Evolutionary conservation across 2,113 vertebrate genomes (phyloP).

Genomic region (Tor tambroides): DNA sequence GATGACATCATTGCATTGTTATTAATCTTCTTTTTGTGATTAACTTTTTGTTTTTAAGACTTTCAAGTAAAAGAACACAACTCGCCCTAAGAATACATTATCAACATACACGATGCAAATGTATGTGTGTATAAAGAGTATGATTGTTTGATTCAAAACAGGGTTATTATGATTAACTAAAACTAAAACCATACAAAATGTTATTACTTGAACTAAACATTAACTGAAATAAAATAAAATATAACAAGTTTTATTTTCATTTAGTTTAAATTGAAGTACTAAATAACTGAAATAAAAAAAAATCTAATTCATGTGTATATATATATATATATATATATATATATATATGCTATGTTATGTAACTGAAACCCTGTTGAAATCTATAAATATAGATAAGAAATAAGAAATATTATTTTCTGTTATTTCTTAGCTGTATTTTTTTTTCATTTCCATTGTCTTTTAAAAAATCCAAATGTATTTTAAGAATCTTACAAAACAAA

Average conservation of each 20-base stretch:
- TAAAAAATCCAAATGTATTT: too few relatives aligned
- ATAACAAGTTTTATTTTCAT: too few relatives aligned
- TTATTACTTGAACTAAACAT: neutral
- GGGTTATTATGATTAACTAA: neutral
- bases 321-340: too few relatives aligned
- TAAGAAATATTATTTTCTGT: too few relatives aligned
- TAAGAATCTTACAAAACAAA: too few relatives aligned
- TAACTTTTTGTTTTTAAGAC: neutral
- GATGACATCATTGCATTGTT: slow-evolving; percentile 1
- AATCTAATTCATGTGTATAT: too few relatives aligned
- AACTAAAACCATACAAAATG: neutral
- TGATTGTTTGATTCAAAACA: neutral
- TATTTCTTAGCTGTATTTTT: neutral
- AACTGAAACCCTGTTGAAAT: too few relatives aligned
- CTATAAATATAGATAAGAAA: too few relatives aligned
- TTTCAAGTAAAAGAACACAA: neutral
- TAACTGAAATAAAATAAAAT: neutral
- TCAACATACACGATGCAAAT: neutral
- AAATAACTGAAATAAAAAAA: too few relatives aligned
- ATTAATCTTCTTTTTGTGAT: slow-evolving; percentile 4
- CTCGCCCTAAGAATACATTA: neutral
- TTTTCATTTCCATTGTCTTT: neutral
- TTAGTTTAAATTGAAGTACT: too few relatives aligned
- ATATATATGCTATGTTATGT: too few relatives aligned
- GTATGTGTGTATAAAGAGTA: neutral